These are phyloP conservation scores for Carposina sasakii DNA, from an alignment of 1,140 invertebrate species.

Conservation along the genomic window DNA sequence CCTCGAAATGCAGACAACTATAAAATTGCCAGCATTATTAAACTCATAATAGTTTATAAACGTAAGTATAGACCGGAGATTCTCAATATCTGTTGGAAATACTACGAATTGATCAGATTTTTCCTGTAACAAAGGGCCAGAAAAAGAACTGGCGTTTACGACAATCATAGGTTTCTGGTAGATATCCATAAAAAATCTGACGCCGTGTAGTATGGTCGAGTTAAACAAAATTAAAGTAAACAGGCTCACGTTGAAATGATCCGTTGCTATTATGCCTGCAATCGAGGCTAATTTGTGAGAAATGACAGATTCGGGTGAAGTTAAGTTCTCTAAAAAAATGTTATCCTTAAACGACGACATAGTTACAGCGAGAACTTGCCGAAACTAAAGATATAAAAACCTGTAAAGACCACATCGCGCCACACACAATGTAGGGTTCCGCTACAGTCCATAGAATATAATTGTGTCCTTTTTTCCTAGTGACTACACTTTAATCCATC, in stretches of 20 bases:
- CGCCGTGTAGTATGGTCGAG: constrained; percentile 28
- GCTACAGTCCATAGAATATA: too few species aligned
- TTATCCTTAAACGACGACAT: too few species aligned
- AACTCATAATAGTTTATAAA: constrained; percentile 1
- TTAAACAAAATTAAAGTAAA: constrained; percentile 44
- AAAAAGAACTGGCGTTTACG: too few species aligned
- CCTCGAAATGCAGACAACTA: constrained; percentile 3
- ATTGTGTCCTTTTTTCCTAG: too few species aligned
- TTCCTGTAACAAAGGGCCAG: too few species aligned
- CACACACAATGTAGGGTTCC: too few species aligned
- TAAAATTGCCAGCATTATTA: constrained; percentile 13
- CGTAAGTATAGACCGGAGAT: not conserved
- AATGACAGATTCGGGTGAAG: constrained; percentile 4
- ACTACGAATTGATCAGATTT: constrained; percentile 45
- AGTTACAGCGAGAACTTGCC: too few species aligned
- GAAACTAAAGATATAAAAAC: too few species aligned
- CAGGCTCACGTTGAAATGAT: constrained; percentile 49
- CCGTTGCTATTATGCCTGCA: constrained; percentile 39
- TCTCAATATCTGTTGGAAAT: constrained; percentile 25
- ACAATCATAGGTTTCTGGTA: constrained; percentile 39
- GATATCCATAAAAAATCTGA: constrained; percentile 29
- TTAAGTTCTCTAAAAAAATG: too few species aligned
- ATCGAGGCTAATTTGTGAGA: constrained; percentile 34
- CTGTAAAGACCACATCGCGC: too few species aligned
- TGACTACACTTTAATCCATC: too few species aligned